Conservation (phyloP, 2,113 vertebrate genomes). For the Setophaga petechia region DNA sequence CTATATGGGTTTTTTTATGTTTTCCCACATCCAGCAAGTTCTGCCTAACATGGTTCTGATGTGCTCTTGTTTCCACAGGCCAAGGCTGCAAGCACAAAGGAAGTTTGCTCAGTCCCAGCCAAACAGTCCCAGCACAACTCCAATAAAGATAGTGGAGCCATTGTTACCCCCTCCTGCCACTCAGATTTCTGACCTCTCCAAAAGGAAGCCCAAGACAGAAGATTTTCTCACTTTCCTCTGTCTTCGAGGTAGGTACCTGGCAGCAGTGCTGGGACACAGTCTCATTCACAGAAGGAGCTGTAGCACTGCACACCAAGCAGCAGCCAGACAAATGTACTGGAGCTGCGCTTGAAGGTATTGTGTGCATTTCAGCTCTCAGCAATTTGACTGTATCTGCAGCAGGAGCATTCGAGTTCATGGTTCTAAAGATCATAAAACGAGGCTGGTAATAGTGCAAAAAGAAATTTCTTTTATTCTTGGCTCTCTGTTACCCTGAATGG, state of each 20-base stretch:
- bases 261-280: neutral
- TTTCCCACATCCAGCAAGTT: neutral
- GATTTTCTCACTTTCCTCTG: constrained; percentile 99
- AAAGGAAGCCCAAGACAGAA: constrained; percentile 98
- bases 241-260: constrained; percentile 87
- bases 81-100: constrained; percentile 98
- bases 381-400: neutral
- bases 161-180: constrained; percentile 86
- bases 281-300: neutral
- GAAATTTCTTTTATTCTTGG: neutral
- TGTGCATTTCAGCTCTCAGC: neutral
- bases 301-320: accelerated
- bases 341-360: neutral
- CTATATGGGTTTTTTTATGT: neutral
- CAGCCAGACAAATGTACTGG: neutral
- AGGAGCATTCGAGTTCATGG: neutral
- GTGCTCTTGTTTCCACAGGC: constrained; percentile 76
- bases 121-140: constrained; percentile 98
- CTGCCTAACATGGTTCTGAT: neutral
- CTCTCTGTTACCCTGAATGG: constrained; percentile 1
- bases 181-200: constrained; percentile 95
- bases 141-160: constrained; percentile 92
- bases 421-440: constrained; percentile 14
- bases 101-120: constrained; percentile 99
- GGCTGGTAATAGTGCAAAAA: neutral